phyloP scores from a whole-genome alignment of 2,888 invertebrate genomes.

The Arrhopalites spinosus region DNA sequence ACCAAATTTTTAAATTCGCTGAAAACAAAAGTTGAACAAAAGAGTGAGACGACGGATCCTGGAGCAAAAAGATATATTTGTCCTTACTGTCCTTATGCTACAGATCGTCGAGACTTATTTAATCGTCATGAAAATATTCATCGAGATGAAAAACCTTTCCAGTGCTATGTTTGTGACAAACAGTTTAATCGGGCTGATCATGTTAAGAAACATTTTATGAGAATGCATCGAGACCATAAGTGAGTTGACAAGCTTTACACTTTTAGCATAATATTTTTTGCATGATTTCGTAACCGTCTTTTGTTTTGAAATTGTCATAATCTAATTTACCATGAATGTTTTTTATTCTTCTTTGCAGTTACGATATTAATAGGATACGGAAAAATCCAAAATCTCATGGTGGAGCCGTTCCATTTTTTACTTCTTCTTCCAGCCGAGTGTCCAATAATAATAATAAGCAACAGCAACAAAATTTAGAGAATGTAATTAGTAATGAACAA shows the following conservation, averaged over 20 bases:
- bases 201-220: conserved; percentile 89
- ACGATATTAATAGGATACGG: conserved; percentile 77
- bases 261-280: no score
- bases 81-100: conserved; percentile 86
- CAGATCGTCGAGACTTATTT: conserved; percentile 86
- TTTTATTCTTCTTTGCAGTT: no score
- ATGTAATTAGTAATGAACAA: conserved; percentile 22
- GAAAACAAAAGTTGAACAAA: conserved; percentile 67
- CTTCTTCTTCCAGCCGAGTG: conserved; percentile 13
- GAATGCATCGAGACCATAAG: conserved; percentile 88
- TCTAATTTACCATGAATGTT: no score
- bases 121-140: conserved; percentile 93
- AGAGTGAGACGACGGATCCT: conserved; percentile 42
- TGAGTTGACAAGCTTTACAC: no score
- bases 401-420: conserved; percentile 31
- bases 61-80: conserved; percentile 73
- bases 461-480: conserved; percentile 18
- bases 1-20: conserved; percentile 72
- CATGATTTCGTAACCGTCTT: no score
- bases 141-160: conserved; percentile 90
- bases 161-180: conserved; percentile 89
- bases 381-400: conserved; percentile 61
- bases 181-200: conserved; percentile 93
- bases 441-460: conserved; percentile 25
- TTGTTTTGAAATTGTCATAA: no score